Evolutionary conservation across 2,888 invertebrate genomes (phyloP).

Genomic region (Tenthredo scrophulariae): DNA sequence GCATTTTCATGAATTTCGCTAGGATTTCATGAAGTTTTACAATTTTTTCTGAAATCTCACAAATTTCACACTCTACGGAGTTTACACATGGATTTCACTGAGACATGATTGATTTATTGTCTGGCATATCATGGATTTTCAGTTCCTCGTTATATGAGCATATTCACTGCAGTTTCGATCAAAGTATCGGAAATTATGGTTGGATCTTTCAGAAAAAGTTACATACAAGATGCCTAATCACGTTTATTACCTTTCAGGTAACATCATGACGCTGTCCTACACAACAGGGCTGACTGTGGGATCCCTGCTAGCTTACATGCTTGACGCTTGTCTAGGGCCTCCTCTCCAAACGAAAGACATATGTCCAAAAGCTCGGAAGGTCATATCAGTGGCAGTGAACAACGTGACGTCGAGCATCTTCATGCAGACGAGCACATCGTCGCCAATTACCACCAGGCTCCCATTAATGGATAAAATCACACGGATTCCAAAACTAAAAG

Average conservation of each 20-base stretch:
- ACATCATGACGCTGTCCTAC: constrained; percentile 96
- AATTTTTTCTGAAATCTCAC: too few relatives aligned
- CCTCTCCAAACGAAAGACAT: constrained; percentile 73
- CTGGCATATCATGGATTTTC: not conserved
- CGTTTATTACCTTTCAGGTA: constrained; percentile 81
- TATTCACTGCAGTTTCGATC: not conserved
- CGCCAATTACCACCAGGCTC: constrained; percentile 66
- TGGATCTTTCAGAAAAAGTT: too few relatives aligned
- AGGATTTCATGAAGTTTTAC: not conserved
- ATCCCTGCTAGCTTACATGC: constrained; percentile 89
- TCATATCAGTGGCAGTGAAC: constrained; percentile 59
- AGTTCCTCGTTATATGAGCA: not conserved
- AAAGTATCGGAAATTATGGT: not conserved
- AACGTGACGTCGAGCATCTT: constrained; percentile 66
- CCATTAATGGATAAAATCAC: constrained; percentile 65
- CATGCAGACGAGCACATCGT: constrained; percentile 66
- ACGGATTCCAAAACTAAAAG: constrained; percentile 65
- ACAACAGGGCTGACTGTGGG: constrained; percentile 93
- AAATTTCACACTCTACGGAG: not conserved
- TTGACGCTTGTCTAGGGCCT: constrained; percentile 80
- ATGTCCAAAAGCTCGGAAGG: constrained; percentile 66
- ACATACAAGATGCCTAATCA: not conserved
- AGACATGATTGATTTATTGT: not conserved
- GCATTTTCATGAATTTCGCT: not conserved
- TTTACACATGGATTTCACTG: not conserved